Percentiles rank a stretch among this genome's conserved stretches.
Evolutionary conservation across 2,113 vertebrate genomes (phyloP).

Genomic region (Lamprologus ornatipinnis): DNA sequence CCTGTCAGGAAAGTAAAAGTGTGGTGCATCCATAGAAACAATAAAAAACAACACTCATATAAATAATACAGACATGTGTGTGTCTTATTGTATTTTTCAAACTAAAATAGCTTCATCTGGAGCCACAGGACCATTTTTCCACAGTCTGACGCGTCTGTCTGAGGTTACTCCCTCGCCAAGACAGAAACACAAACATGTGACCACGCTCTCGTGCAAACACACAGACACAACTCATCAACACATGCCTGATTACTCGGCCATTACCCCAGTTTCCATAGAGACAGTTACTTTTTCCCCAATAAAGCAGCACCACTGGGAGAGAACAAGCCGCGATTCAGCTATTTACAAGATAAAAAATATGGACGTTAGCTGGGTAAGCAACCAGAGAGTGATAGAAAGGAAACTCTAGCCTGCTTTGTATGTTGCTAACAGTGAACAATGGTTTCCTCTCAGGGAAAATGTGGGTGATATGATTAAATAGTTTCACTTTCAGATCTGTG

Average conservation of each 20-base stretch:
- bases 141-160: constrained; percentile 17
- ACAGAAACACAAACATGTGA: not conserved
- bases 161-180: constrained; percentile 15
- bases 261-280: constrained; percentile 25
- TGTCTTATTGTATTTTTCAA: not conserved
- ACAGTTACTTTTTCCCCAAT: not conserved
- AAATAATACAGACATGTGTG: not conserved
- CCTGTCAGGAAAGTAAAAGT: not conserved
- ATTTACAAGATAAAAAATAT: not conserved
- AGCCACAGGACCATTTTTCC: constrained; percentile 2
- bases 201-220: not conserved
- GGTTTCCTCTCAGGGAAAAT: not conserved
- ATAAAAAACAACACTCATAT: not conserved
- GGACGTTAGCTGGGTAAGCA: not conserved
- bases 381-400: not conserved
- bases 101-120: not conserved
- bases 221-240: not conserved
- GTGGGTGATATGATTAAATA: not conserved
- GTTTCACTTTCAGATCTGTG: not conserved
- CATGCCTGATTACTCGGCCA: constrained; percentile 18
- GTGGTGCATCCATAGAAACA: not conserved
- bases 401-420: not conserved
- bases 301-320: not conserved
- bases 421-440: not conserved
- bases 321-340: not conserved